Base-by-base conservation (phyloP, 2,888 invertebrate species). In the Pollenia amentaria region DNA sequence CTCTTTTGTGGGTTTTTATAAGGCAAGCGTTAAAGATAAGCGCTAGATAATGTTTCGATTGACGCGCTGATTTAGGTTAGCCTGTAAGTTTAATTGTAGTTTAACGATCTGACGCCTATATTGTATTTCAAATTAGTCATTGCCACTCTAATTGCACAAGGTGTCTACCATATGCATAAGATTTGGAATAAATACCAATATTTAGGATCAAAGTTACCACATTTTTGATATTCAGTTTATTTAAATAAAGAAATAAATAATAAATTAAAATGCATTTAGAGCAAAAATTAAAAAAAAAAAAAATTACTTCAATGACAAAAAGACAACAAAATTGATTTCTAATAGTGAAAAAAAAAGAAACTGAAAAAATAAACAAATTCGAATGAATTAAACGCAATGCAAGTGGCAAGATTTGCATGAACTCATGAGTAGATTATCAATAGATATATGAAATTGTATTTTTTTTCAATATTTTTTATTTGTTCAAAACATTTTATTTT, bases 221-320 rank as follows among this genome's bases (percentile, higher is more conserved):
- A 53, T 29, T 29, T 65, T 46, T 55, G 14, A 51, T 44, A 42
- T 29, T 51, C 38, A 16, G 21, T 69, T 55, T 67, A 51, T 75
- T 48, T 10, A 18, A 51, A 82, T 72, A 72, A 81, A 79, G 70
- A 83, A 80, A 86, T 75, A 76, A 82, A 3, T 62, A 82, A 81
- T 53, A 80, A 80, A 73, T 83, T 77, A 80, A 87, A 73, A 87
- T 87, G 87, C 69, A 87, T 81, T 84, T 84, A 51, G 84, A 77
- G 73, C 87, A 87, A 80, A 81, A 62, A 73, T 67, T 80, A 67
- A 51, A 55, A 48, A 80, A 67, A 48, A 80, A 67, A 77, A 55
- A 48, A 80, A 62, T 29, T 6, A 29, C 73, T 62, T 87, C 84
- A 81, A 79, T 81, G 77, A 81, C 84, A 81, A 57, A 83, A 79